Evolutionary conservation across 2,113 vertebrate species (phyloP).

Genomic region (Tragulus kanchil): DNA sequence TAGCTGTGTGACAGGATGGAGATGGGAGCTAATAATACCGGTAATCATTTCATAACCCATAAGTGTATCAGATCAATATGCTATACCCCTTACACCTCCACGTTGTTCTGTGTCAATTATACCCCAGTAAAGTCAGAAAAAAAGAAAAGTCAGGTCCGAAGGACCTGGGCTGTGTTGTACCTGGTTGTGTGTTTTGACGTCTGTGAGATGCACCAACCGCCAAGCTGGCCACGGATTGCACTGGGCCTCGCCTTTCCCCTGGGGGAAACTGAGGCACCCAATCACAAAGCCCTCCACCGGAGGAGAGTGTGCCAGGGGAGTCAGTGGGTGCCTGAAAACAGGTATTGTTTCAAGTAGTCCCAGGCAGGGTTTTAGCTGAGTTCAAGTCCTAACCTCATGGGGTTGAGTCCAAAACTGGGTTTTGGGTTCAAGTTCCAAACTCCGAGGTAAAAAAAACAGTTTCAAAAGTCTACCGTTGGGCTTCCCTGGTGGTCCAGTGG

Average conservation of each 20-base stretch:
- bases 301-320: no score
- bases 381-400: no score
- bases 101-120: neutral
- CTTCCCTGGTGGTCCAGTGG: no score
- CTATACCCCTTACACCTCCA: neutral
- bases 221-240: neutral
- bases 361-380: no score
- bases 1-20: neutral
- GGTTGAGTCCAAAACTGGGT: no score
- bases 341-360: no score
- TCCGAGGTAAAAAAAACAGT: no score
- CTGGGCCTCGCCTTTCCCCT: neutral
- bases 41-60: neutral
- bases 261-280: constrained; percentile 56
- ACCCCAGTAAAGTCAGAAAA: neutral
- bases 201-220: neutral
- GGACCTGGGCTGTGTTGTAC: neutral
- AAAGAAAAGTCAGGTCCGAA: neutral
- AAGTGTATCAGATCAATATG: neutral
- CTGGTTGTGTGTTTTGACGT: neutral
- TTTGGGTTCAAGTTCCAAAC: no score
- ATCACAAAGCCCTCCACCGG: neutral
- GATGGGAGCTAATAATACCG: neutral
- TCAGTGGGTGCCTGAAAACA: no score
- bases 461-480: no score